phyloP scores from a whole-genome alignment of 2,797 vertebrate genomes.

The Sebastes miniatus region DNA sequence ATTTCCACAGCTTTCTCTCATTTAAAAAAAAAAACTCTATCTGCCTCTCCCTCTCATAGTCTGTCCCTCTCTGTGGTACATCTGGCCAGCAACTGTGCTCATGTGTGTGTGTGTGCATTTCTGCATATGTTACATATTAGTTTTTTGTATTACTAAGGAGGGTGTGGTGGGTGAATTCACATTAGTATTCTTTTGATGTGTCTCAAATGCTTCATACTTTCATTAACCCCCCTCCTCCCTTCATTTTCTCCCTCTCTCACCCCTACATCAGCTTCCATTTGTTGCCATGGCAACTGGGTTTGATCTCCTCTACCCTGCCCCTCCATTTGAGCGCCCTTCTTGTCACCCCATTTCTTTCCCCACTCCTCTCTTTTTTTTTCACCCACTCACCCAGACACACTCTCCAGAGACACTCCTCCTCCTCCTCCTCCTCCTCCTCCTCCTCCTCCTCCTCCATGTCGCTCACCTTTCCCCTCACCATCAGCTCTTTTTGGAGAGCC shows the following conservation, averaged over 20 bases:
- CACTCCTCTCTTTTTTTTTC: conserved; percentile 2
- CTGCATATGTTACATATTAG: background rate
- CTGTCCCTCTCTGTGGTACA: background rate
- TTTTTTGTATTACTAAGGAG: conserved; percentile 10
- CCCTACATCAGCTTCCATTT: conserved; percentile 73
- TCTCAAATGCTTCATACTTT: conserved; percentile 36
- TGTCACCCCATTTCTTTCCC: conserved; percentile 36
- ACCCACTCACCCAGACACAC: background rate
- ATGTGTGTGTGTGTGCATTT: background rate
- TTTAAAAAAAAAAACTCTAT: too few species aligned
- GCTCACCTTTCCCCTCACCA: conserved; percentile 29
- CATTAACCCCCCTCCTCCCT: conserved; percentile 26
- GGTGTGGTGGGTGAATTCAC: conserved; percentile 17
- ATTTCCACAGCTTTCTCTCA: background rate
- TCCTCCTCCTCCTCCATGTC: background rate
- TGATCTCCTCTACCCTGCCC: conserved; percentile 64
- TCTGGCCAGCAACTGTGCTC: background rate
- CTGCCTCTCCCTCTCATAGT: background rate
- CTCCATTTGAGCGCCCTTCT: conserved; percentile 34
- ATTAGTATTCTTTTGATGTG: conserved; percentile 46
- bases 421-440: conserved; percentile 5
- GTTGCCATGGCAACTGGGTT: conserved; percentile 81
- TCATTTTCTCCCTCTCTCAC: conserved; percentile 5
- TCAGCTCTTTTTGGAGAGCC: background rate
- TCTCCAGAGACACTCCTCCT: background rate